Base-by-base conservation (phyloP, 2,797 vertebrate genomes). In the Craterocephalus amniculus region DNA sequence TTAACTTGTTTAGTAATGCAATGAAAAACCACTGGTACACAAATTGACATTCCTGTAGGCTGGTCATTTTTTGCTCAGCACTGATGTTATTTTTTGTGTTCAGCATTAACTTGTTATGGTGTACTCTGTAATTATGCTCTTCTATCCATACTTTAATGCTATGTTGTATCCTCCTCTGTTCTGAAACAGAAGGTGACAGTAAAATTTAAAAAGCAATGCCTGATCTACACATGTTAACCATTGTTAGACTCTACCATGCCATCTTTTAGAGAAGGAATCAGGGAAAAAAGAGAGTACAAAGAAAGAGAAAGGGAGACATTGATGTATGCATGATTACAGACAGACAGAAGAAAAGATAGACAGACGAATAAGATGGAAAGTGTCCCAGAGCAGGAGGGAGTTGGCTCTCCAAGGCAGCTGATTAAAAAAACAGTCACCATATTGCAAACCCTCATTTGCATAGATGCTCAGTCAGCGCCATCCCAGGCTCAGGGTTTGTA, bases 391-490 rank as follows among this genome's bases (percentile, higher is more conserved):
- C 55, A 70, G 70, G 66, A 86, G 61, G 72, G 67, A 90, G 64
- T 66, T 78, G 74, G 66, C 74, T 89, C 70, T 67, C 60, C 60
- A 59, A 40, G 9, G 38, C 77, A 80, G 72, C 86, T 85, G 18
- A 58, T 79, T 77, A 84, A 85, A 83, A 60, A 36, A 82, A 84
- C 67, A 52, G 40, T 75, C 80, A 80, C 81, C 85, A 84, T 67
- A 87, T 87, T 89, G 89, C 80, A 78, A 59, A 67, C 48, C 72
- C 54, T 66, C 75, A 90, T 90, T 87, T 90, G 87, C 89, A 89
- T 90, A 90, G 84, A 84, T 87, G 79, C 84, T 81, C 81, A 86
- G 91, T 89, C 83, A 89, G 92, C 88, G 76, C 77, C 78, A 73
- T 86, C 85, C 84, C 86, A 88, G 83, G 86, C 74, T 88, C 79